phyloP scores from a whole-genome alignment of 64 coral and sea anemone genomes.

The Catalaphyllia jardinei region DNA sequence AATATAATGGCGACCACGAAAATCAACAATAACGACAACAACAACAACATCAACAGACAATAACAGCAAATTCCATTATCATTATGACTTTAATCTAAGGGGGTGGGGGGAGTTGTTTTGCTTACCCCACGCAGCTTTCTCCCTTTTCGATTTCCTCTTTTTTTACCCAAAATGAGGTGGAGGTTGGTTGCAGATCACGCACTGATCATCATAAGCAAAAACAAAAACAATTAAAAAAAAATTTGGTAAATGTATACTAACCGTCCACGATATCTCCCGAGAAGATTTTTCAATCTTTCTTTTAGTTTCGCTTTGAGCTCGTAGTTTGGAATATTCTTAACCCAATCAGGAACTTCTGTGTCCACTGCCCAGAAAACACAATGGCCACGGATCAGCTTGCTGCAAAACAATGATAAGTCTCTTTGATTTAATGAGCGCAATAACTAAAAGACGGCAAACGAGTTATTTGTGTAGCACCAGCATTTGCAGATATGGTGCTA shows the following conservation, averaged over 20 bases:
- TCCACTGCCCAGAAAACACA: slow-evolving; percentile 81
- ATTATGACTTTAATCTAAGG: too few relatives aligned
- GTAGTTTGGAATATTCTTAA: background rate
- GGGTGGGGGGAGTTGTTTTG: too few relatives aligned
- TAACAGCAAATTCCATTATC: too few relatives aligned
- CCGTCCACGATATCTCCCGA: slow-evolving; percentile 56
- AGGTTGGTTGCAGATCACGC: too few relatives aligned
- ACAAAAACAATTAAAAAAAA: background rate
- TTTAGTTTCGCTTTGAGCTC: slow-evolving; percentile 37
- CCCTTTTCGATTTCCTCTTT: too few relatives aligned
- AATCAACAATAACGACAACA: too few relatives aligned
- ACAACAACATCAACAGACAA: too few relatives aligned
- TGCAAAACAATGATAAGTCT: background rate
- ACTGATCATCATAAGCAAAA: background rate
- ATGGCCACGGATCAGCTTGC: slow-evolving; percentile 69
- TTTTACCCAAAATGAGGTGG: too few relatives aligned
- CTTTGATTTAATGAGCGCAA: too few relatives aligned
- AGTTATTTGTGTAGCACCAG: background rate
- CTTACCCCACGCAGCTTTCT: too few relatives aligned
- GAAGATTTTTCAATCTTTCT: slow-evolving; percentile 46
- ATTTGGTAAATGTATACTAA: background rate
- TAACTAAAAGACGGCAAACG: background rate
- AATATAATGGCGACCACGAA: too few relatives aligned
- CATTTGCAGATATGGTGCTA: too few relatives aligned
- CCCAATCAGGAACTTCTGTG: slow-evolving; percentile 65